Evolutionary conservation across 2,888 invertebrate genomes (phyloP), one percentile per base, ranked within the genome.

Genomic region (Tinea trinotella): DNA sequence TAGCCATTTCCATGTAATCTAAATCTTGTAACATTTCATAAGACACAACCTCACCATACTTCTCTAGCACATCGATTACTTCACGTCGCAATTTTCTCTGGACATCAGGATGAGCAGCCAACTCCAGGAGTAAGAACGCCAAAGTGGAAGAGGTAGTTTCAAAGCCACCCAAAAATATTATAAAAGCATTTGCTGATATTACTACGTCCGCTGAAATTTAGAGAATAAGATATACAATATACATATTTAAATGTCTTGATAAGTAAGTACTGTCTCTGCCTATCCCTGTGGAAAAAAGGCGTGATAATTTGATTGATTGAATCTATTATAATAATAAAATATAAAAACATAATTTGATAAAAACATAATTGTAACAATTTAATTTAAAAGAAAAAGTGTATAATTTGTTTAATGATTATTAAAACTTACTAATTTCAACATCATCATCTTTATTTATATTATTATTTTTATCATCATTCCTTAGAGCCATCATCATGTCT

Each of bases 121-220:
- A 64, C 66, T 88, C 88, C 62, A 89, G 80, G 34, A 89, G 71
- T 5, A 87, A 70, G 61, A 88, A 89, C 17, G 87, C 84, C 49
- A 89, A 73, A 0, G 88, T 87, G 0, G 88, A 85, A 0, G 88
- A 88, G 0, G 89, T 88, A 3, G 90, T 90, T 67, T 90, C 90
- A 63, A 87, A 90, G 0, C 90, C 90, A 0, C 89, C 90, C 7
- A 87, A 71, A 65, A 89, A 89, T 59, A 90, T 89, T 54, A 89
- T 85, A 60, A 88, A 86, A 0, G 88, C 87, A 55, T 89, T 88
- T 0, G 89, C 88, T 34, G 87, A 81, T 64, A 88, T 85, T 56
- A 84, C 79, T 73, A 87, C 86, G 58, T 88, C 83, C 3, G 87
- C 88, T 88, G 71, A 24, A 50, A 50, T 40, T 5, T 24, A 7